phyloP scores from a whole-genome alignment of 1,140 invertebrate genomes.

The Drosophila kurseongensis region DNA sequence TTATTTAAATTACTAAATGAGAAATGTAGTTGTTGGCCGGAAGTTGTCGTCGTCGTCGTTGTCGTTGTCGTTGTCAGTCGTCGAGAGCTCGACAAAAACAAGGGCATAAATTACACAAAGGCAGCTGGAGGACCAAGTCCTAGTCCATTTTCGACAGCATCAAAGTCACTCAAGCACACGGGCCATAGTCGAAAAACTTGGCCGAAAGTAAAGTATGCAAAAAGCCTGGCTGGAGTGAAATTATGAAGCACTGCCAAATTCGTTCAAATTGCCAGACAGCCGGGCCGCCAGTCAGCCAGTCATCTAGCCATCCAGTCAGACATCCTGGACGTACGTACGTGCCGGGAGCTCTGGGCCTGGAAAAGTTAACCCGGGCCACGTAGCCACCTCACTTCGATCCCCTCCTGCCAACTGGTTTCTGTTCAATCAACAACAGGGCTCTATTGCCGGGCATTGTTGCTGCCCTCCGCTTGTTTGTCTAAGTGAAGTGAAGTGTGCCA shows the following conservation, averaged over 20 bases:
- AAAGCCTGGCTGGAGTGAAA: conserved; percentile 34
- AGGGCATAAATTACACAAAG: conserved; percentile 79
- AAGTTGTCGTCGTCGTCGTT: conserved; percentile 77
- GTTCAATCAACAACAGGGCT: conserved; percentile 79
- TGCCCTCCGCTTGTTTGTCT: conserved; percentile 64
- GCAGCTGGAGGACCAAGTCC: conserved; percentile 37
- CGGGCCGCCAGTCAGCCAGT: conserved; percentile 14
- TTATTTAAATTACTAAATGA: conserved; percentile 81
- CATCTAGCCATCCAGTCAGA: conserved; percentile 7
- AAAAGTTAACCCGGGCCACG: conserved; percentile 52
- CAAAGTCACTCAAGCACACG: conserved; percentile 71
- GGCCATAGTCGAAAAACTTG: conserved; percentile 60
- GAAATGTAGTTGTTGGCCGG: conserved; percentile 62
- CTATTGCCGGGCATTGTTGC: conserved; percentile 40
- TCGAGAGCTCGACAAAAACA: conserved; percentile 60
- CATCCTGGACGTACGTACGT: conserved; percentile 54
- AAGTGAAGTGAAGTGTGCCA: conserved; percentile 75
- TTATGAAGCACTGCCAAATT: conserved; percentile 68
- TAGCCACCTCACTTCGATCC: conserved; percentile 44
- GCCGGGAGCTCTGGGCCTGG: conserved; percentile 6
- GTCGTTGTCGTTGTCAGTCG: conserved; percentile 50
- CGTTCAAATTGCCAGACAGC: conserved; percentile 41
- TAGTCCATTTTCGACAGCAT: conserved; percentile 72
- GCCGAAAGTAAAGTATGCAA: conserved; percentile 57
- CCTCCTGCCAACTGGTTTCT: conserved; percentile 62